Conservation (phyloP, 1,140 invertebrate genomes). For the Scaptomyza pallida region DNA sequence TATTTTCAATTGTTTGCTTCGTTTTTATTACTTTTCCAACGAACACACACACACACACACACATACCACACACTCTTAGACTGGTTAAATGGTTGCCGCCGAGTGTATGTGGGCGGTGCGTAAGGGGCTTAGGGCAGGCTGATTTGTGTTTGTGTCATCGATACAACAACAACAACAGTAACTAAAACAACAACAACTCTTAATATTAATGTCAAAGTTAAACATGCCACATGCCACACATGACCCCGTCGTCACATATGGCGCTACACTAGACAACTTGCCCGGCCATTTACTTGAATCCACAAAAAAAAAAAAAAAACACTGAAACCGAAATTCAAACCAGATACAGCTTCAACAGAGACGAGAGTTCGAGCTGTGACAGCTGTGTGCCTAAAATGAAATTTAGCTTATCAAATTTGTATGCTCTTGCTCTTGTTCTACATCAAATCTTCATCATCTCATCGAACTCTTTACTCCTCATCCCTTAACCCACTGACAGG, state of each 20-base stretch:
- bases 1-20: conserved; percentile 81
- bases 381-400: conserved; percentile 36
- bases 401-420: conserved; percentile 40
- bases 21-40: conserved; percentile 73
- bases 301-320: too few species aligned
- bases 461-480: conserved; percentile 51
- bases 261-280: not conserved
- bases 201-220: conserved; percentile 73
- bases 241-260: conserved; percentile 8
- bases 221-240: conserved; percentile 27
- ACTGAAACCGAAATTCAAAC: not conserved
- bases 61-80: conserved; percentile 25
- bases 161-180: conserved; percentile 41
- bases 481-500: conserved; percentile 85
- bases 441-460: conserved; percentile 6
- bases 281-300: not conserved
- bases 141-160: conserved; percentile 41
- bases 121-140: conserved; percentile 4
- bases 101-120: not conserved
- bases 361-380: conserved; percentile 6
- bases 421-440: not conserved
- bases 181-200: conserved; percentile 18
- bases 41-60: conserved; percentile 33
- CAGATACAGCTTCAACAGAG: conserved; percentile 8
- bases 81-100: conserved; percentile 45